A percentile compares a stretch with the other conserved stretches of the same genome.
phyloP scores from a whole-genome alignment of 2,888 invertebrate genomes.

The Pachycephus smyrnensis region DNA sequence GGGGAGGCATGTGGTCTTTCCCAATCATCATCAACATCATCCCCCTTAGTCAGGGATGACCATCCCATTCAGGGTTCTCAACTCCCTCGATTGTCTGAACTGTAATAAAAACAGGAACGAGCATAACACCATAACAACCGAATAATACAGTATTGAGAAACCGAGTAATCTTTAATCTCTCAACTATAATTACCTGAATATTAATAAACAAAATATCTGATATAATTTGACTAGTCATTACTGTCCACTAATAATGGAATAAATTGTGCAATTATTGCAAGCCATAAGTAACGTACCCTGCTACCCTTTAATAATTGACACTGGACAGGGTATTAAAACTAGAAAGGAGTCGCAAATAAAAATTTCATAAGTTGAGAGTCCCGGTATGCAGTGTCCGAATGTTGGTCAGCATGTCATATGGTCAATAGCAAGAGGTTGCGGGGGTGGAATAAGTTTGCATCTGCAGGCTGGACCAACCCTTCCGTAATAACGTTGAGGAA shows the following conservation, averaged over 20 bases:
- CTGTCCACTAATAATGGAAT: background rate
- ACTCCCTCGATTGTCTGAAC: background rate
- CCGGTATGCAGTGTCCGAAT: conserved; percentile 45
- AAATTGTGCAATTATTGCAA: background rate
- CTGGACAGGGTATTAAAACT: background rate
- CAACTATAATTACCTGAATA: background rate
- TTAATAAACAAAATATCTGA: background rate
- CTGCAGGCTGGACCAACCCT: conserved; percentile 61
- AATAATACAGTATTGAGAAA: background rate
- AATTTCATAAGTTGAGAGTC: background rate
- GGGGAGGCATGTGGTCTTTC: conserved; percentile 18
- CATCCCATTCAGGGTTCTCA: conserved; percentile 14
- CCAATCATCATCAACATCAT: conserved; percentile 17
- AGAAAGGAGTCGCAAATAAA: background rate
- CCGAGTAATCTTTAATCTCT: background rate
- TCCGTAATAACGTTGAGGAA: conserved; percentile 61
- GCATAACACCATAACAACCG: background rate
- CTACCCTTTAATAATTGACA: background rate
- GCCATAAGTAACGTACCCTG: background rate
- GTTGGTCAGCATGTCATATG: conserved; percentile 68
- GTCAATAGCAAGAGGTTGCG: conserved; percentile 60
- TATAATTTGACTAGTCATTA: background rate
- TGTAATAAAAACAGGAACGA: background rate
- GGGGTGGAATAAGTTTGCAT: conserved; percentile 55
- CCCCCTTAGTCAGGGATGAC: conserved; percentile 13